Base-by-base conservation (phyloP, 64 coral and sea anemone genomes). In the Montipora capricornis region DNA sequence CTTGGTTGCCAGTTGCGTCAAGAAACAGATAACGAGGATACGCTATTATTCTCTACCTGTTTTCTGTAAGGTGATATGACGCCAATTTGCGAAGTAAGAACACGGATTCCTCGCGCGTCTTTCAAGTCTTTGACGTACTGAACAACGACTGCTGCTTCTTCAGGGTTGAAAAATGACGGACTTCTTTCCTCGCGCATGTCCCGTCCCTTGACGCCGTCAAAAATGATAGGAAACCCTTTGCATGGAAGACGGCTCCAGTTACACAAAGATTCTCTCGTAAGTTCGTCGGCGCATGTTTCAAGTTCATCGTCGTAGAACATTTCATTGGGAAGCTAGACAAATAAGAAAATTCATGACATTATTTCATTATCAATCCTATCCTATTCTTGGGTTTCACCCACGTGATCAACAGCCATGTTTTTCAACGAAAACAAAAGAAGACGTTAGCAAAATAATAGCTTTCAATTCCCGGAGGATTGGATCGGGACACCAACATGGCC, bases 241-340 rank as follows among this genome's bases (percentile, higher is more conserved):
- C 59, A 45, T 44, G 92, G 92, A 8, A 93, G 77, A 11, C 79
- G 76, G 47, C 92, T 93, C 92, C 92, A 93, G 20, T 93, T 81
- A n/a, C 83, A 88, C 24, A 93, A 46, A 2, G 92, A 93, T 70
- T 79, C 75, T 44, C 92, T 68, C 55, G 80, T 88, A 13, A 93
- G 75, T 19, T 81, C 49, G 62, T 93, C 84, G 1, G 92, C 92
- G 13, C 92, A 93, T 5, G 76, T 49, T 81, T 93, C 92, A 4
- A 93, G 83, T 81, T 93, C 92, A 37, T 93, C 92, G 24, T 93
- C 92, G 14, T 93, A 93, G 57, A 93, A 93, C 92, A 93, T 93
- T 58, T 88, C 92, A 81, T 93, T 93, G 2, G 92, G 92, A 20
- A 93, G 76, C 92, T 93, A 22, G 2, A 49, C 6, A n/a, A 49